Evolutionary conservation across 1,140 invertebrate genomes (phyloP), one percentile per base, ranked within the genome.

Genomic region (Drosophila grimshawi): DNA sequence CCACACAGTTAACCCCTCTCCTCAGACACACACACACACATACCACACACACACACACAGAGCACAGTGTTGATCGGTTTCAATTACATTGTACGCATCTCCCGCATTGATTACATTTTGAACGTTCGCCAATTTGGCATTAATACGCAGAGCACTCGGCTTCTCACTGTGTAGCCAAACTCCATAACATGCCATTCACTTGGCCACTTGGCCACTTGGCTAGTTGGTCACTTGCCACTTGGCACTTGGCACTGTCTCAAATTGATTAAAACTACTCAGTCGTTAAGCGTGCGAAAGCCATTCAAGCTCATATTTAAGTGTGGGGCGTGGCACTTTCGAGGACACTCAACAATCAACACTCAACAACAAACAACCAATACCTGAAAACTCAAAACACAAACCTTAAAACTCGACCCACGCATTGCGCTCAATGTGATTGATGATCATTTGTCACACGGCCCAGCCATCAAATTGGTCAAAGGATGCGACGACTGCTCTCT

Each of bases 21-120:
- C 19, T 19, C 19, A 32, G 4, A 37, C 27, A 19, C 53, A 41
- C 35, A 56, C 19, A 10, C 49, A 29, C 10, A 19, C 49, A 52
- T 4, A 5, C 27, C 27, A 29, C 19, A 39, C 33, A n/a, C 51
- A 10, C 27, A 32, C 11, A 19, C 19, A 19, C 19, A 19, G 0
- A 19, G 19, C 19, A 19, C 10, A 43, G 39, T n/a, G 10, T 43
- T 43, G 10, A 48, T 8, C 32, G 56, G 56, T 71, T 55, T 78
- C 64, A 69, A 64, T 88, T 88, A 88, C 85, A 65, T 30, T 75
- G 66, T 68, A 85, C 74, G 78, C 85, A 89, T 90, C 78, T 39
- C 70, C 56, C 83, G 85, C 86, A 88, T 88, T 80, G 85, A 88
- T 88, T 88, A 88, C 85, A 88, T 88, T 88, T 88, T 88, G 85